Evolutionary conservation across 2,888 invertebrate genomes (phyloP), one percentile per base, ranked within the genome.

Genomic region (Drosophila robusta): DNA sequence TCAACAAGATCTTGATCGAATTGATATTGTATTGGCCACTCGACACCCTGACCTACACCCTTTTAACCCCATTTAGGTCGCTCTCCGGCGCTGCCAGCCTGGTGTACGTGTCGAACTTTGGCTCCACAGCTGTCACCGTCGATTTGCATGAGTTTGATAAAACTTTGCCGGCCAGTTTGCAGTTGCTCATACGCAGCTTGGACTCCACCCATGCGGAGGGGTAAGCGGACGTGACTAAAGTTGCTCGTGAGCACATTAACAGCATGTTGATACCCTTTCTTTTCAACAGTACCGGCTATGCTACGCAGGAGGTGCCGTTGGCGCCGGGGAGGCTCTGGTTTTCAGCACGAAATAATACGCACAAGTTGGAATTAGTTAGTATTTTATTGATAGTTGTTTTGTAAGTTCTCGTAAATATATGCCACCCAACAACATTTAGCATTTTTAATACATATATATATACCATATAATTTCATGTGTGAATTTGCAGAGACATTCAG

Each of bases 71-170:
- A 9, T 42, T 3, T 1, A 82, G 80, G 0, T 80, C 57, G 0
- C 64, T 87, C 4, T 16, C 64, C 0, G 75, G 75, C n/a, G 68
- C 70, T 9, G 54, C 73, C 5, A 75, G 81, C 12, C 52, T 89
- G 9, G 44, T 90, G 0, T 86, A 62, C 34, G 72, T 87, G 11
- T 78, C 85, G 26, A 90, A 90, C 67, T 86, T 89, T 11, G 83
- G 86, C 3, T 51, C 74, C 0, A 47, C 41, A 5, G 18, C 47
- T 0, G 60, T 36, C 8, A 75, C 50, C 0, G 49, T 77, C 0
- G 65, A 89, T 50, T 51, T 90, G 12, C 26, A 44, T 0, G 66
- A 77, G 29, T 83, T 83, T 18, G 82, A 83, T 22, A 63, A 57
- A 18, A 72, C 45, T 18, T 55, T 87, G 38, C 50, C 65, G 2